These are phyloP conservation scores for Musca vetustissima DNA, from an alignment of 1,140 invertebrate genomes.

Conservation along the genomic window DNA sequence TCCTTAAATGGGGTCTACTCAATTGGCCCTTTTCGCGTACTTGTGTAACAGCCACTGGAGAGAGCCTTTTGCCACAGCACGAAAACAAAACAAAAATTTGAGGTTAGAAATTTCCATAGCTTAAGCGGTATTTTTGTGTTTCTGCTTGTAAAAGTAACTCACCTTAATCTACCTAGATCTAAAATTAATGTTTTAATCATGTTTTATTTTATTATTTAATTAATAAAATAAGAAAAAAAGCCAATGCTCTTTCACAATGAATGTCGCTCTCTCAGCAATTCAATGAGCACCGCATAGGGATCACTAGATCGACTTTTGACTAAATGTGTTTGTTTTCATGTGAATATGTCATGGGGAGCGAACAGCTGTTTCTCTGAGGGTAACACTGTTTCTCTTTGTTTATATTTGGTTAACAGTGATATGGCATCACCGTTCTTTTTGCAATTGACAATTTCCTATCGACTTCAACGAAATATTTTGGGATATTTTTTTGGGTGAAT, in stretches of 20 bases:
- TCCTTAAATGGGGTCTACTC: constrained; percentile 57
- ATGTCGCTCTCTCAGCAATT: too few species aligned
- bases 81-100: background rate
- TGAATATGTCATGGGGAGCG: too few species aligned
- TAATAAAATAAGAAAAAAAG: too few species aligned
- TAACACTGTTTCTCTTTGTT: background rate
- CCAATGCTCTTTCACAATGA: too few species aligned
- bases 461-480: too few species aligned
- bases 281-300: too few species aligned
- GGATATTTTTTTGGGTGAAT: too few species aligned
- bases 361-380: constrained; percentile 2
- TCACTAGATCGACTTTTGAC: too few species aligned
- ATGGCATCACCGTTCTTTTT: background rate
- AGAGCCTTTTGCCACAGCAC: background rate
- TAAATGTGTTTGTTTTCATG: too few species aligned
- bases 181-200: constrained; percentile 24
- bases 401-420: background rate
- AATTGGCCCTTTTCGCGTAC: constrained; percentile 50
- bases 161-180: constrained; percentile 26
- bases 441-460: too few species aligned
- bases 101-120: constrained; percentile 22
- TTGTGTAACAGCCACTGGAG: constrained; percentile 42
- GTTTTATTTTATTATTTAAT: background rate
- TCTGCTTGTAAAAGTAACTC: background rate
- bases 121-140: background rate